Conservation (phyloP, 2,113 vertebrate genomes). For the Parus major region DNA sequence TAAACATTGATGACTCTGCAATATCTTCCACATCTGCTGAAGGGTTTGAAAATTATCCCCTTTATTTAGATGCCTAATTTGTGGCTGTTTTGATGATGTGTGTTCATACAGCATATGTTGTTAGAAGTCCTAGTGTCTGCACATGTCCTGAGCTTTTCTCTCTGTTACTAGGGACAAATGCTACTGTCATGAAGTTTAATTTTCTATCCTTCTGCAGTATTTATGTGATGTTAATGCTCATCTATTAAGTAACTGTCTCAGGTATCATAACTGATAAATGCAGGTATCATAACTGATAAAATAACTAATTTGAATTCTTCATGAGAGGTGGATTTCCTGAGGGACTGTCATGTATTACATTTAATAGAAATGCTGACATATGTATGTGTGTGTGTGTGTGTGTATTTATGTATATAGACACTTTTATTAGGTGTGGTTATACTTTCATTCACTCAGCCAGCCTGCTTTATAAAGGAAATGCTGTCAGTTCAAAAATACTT, state of each 20-base stretch:
- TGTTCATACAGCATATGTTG: not conserved
- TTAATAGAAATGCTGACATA: not conserved
- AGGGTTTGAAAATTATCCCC: not conserved
- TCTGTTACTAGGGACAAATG: not conserved
- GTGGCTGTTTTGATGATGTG: not conserved
- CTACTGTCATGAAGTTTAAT: not conserved
- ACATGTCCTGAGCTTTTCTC: rapidly evolving
- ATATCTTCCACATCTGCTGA: not conserved
- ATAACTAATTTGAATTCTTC: not conserved
- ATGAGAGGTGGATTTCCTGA: not conserved
- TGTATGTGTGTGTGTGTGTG: rapidly evolving
- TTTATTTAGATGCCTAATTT: not conserved
- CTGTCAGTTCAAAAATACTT: not conserved
- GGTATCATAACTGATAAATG: not conserved
- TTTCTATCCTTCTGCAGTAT: not conserved
- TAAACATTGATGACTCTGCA: not conserved
- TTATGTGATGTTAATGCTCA: not conserved
- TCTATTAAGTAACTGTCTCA: not conserved
- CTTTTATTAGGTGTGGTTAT: not conserved
- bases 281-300: not conserved
- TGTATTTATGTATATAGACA: not conserved
- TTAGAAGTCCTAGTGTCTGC: not conserved
- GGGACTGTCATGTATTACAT: not conserved
- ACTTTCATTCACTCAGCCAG: not conserved
- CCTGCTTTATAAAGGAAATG: not conserved